Base-by-base conservation (phyloP, 2,113 vertebrate genomes). In the Hyperopisus bebe region DNA sequence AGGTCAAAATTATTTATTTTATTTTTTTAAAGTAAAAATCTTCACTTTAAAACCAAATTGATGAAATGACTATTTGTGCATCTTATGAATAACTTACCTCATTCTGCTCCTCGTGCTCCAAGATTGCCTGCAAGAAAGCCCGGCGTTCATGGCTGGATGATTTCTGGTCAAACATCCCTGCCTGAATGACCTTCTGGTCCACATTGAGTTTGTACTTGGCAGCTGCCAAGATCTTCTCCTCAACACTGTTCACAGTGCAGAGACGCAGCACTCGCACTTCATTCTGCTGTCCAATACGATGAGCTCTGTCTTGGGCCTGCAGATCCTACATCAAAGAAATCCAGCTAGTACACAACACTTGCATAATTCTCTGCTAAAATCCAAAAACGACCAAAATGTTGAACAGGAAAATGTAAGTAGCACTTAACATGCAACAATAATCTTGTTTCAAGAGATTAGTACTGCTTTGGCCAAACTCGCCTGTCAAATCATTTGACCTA, bases 121-220 rank as follows among this genome's bases (percentile, higher is more conserved):
- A 9, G 90, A 98, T 97, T 90, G 97, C 97, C 90, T 98, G 97
- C 11, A 98, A 95, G 83, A 98, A 98, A 0, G 95, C 97, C 58
- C 97, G 95, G 39, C 97, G 94, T 91, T 98, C 97, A 0, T 98
- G 97, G 93, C 97, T 95, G 19, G 97, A 98, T 86, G 97, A 98
- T 50, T 98, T 98, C 92, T 98, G 97, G 93, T 98, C 97, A 86
- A 98, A 98, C 97, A 98, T 98, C 92, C 97, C 97, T 0, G 97
- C 97, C 90, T 98, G 97, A 92, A 98, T 98, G 89, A 98, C 97
- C 89, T 98, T 98, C 89, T 98, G 97, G 91, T 98, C 97, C 82
- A 98, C 97, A 0, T 98, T 98, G 87, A 98, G 93, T 89, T 98
- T 98, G 91, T 97, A 98, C 86, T 98, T 98, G 0, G 97, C 97